Percentiles rank a stretch among this genome's conserved stretches.
Conservation (phyloP, 2,797 vertebrate species). For the Gymnothorax javanicus region DNA sequence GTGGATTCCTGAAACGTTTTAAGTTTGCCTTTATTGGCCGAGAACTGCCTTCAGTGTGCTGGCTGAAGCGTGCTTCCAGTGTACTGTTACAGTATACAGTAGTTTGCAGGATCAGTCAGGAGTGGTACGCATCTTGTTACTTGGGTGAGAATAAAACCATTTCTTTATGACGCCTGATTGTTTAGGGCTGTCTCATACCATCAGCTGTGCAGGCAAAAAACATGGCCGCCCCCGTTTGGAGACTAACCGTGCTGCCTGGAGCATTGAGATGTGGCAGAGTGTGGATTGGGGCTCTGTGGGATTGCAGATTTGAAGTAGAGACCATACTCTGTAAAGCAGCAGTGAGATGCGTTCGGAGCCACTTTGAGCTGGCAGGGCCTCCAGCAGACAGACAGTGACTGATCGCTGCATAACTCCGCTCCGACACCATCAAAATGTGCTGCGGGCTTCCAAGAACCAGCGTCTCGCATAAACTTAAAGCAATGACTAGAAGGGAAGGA, state of each 20-base stretch:
- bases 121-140: conserved; percentile 56
- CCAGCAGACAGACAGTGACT: background rate
- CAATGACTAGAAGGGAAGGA: background rate
- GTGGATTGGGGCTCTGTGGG: background rate
- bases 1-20: background rate
- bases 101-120: conserved; percentile 52
- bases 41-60: no score
- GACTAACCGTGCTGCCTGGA: background rate
- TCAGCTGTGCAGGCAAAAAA: conserved; percentile 68
- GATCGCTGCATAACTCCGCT: background rate
- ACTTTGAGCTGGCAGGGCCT: background rate
- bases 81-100: background rate
- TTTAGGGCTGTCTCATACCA: conserved; percentile 62
- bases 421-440: background rate
- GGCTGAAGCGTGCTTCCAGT: background rate
- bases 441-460: background rate
- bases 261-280: background rate
- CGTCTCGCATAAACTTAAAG: background rate
- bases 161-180: conserved; percentile 65
- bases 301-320: background rate
- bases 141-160: conserved; percentile 61
- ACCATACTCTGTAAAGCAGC: background rate
- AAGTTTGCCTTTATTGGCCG: background rate
- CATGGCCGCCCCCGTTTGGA: conserved; percentile 48
- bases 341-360: conserved; percentile 10